Base-by-base conservation (phyloP, 2,888 invertebrate genomes). In the Drosophila fungiperda region DNA sequence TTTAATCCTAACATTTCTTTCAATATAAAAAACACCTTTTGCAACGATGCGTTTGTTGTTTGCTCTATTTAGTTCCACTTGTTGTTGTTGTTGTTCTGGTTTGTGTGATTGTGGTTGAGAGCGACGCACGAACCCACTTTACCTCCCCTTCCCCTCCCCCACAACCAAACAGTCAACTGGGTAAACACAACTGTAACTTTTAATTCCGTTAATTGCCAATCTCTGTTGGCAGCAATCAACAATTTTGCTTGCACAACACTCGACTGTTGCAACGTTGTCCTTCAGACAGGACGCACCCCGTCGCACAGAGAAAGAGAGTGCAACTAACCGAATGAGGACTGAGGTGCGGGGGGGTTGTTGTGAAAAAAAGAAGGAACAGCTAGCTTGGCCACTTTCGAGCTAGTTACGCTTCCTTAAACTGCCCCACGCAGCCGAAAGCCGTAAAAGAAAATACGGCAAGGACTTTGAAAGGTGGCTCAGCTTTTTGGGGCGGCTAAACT, bases 131-230 rank as follows among this genome's bases (percentile, higher is more conserved):
- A 26, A 29, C 29, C 29, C 29, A 1, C 52, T 23, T 23, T 23
- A 23, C 23, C 23, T 3, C 32, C 45, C 68, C 20, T 48, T n/a
- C 58, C 38, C 36, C 49, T 52, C 33, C 53, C 52, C 7, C 12
- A 23, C 12, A 23, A 12, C 53, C 52, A 23, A 23, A 23, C 15
- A 23, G 45, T 23, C 23, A 76, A 76, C 82, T 81, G 75, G 66
- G 73, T 82, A 87, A 85, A 85, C 85, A 88, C 78, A 87, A 87
- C 86, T 89, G 90, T 90, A 90, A 90, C 91, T 90, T 92, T 92
- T 92, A 92, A 92, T 92, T 92, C 90, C 87, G 89, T 92, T 92
- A 92, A 92, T 92, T 92, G 92, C 92, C 92, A 92, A 91, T 89
- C 91, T 90, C 91, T 90, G 90, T 91, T 89, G 90, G 89, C 82